Percentiles rank a stretch among this genome's conserved stretches.
These are phyloP conservation scores for Nymphalis c-album DNA, from an alignment of 2,888 invertebrate species.

Conservation along the genomic window DNA sequence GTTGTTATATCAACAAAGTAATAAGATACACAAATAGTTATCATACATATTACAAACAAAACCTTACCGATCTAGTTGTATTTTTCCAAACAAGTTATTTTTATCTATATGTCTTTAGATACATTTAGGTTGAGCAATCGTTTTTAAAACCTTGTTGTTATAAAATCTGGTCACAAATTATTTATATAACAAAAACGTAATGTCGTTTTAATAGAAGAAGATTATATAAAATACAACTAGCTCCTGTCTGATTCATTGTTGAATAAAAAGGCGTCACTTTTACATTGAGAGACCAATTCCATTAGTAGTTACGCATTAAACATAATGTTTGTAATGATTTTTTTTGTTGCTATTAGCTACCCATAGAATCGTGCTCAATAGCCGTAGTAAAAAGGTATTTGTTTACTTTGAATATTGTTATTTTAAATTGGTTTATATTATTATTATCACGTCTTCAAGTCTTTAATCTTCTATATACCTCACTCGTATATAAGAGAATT, in stretches of 20 bases:
- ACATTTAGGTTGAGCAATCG: not conserved
- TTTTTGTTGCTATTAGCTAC: no score
- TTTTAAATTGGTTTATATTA: no score
- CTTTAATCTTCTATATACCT: no score
- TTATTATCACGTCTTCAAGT: no score
- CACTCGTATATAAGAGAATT: no score
- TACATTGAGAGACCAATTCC: not conserved
- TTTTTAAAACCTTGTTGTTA: not conserved
- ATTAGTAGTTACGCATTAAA: no score
- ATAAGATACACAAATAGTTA: no score
- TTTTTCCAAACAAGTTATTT: not conserved
- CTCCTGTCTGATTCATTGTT: not conserved
- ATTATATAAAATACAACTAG: not conserved
- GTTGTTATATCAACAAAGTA: conserved; percentile 10
- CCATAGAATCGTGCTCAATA: no score
- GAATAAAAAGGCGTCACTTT: not conserved
- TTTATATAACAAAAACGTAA: conserved; percentile 3
- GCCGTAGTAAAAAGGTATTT: no score
- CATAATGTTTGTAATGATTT: no score
- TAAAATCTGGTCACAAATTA: not conserved
- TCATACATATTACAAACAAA: conserved; percentile 1
- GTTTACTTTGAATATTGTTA: no score
- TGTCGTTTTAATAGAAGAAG: not conserved
- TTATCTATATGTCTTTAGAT: not conserved
- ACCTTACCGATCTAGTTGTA: not conserved